Evolutionary conservation across 2,797 vertebrate species (phyloP).

Genomic region (Rhabdophis nuchalis): DNA sequence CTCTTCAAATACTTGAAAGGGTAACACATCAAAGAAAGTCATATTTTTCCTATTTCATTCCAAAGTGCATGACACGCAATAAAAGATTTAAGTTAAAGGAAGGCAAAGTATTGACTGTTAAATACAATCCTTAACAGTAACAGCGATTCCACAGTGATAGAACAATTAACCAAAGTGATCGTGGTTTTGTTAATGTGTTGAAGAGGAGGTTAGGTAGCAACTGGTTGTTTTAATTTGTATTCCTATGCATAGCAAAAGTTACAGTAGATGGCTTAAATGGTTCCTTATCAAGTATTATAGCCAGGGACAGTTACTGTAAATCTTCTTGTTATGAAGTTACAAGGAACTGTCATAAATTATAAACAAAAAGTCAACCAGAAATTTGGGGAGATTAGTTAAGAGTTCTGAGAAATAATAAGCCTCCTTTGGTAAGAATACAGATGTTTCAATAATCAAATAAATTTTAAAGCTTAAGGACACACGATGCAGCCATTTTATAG

Average conservation of each 20-base stretch:
- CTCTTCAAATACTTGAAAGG: neutral
- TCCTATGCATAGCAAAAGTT: neutral
- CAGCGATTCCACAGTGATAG: neutral
- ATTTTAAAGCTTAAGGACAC: neutral
- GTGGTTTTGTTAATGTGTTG: neutral
- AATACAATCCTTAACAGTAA: neutral
- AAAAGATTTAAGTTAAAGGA: neutral
- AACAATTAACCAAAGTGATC: neutral
- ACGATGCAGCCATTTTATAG: neutral
- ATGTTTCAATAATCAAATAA: neutral
- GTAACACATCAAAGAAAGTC: neutral
- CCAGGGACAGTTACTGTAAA: neutral
- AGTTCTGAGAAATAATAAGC: neutral
- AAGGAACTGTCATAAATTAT: neutral
- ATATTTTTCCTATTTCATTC: neutral
- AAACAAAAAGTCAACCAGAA: neutral
- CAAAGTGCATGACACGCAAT: neutral
- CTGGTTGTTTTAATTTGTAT: neutral
- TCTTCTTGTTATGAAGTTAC: neutral
- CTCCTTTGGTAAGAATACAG: neutral
- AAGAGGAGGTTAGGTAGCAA: neutral
- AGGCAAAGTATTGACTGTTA: neutral
- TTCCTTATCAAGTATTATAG: neutral
- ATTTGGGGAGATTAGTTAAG: neutral
- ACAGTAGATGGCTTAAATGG: neutral